Base-by-base conservation (phyloP, 2,797 vertebrate genomes). In the Merluccius polli region DNA sequence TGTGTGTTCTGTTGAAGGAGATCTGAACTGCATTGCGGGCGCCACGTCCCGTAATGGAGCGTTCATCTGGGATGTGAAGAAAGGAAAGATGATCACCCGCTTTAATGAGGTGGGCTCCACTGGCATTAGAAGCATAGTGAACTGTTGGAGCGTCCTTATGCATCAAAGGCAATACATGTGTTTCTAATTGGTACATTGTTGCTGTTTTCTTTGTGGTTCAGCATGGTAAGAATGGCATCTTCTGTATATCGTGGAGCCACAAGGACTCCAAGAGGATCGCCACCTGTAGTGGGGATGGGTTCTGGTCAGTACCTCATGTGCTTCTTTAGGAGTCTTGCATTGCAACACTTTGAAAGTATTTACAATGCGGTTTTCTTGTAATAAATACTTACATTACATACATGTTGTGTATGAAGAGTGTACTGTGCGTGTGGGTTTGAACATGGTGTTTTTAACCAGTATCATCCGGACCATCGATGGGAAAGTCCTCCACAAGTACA, bases 231-330 rank as follows among this genome's bases (percentile, higher is more conserved):
- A 97, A 95, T 83, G 97, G 96, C 71, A 98, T 99, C 84, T 99
- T 98, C 93, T 98, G 97, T 84, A 96, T 99, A 87, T 96, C 97
- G 16, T 99, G 98, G 98, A 99, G 97, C 92, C 96, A 99, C 87
- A 99, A 98, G 92, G 98, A 99, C 90, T 96, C 96, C 12, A 99
- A 97, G 91, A 94, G 97, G 88, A 97, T 99, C 80, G 98, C 98
- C 68, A 98, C 96, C 9, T 98, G 97, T 85, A 97, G 98, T 81
- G 92, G 94, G 73, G 98, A 99, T 79, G 97, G 97, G 69, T 98
- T 96, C 91, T 99, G 98, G 98, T 97, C 78, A 95, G 95, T 92
- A 21, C 32, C 77, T 59, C 31, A 70, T 29, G 29, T 32, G 6
- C 1, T 1, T 29, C 4, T 79, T 4, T 38, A 79, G 3, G 33